Evolutionary conservation across 2,113 vertebrate genomes (phyloP), one percentile per base, ranked within the genome.

Genomic region (Scortum barcoo): DNA sequence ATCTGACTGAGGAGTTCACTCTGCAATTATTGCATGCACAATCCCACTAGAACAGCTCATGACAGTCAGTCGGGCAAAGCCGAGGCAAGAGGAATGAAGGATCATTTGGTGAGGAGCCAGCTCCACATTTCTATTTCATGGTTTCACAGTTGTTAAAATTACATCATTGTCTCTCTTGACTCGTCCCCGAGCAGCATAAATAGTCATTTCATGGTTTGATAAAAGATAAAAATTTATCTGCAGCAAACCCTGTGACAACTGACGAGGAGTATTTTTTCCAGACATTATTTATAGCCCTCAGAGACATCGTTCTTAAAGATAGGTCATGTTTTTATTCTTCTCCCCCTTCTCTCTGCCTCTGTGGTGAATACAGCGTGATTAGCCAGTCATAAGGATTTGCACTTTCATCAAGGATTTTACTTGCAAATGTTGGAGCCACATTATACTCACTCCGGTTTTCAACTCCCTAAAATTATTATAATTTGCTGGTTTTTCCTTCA

Each of bases 161-260:
- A 86, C 75, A 75, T 81, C 69, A 87, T 77, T 62, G 80, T 82
- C 72, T 86, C 40, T 77, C 65, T 85, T 83, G 78, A 86, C 63
- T 86, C 20, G 4, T 65, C 48, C 48, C 60, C 67, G 67, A 84
- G 63, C 80, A 66, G 81, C 79, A 60, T 76, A 85, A 86, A 89
- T 72, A 83, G 58, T 86, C 7, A 87, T 90, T 91, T 92, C 81
- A 91, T 76, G 78, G 82, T 85, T 89, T 83, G 76, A 85, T 82
- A 77, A 82, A 89, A 86, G 70, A n/a, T n/a, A n/a, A n/a, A 71
- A 80, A 76, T 80, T 87, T 65, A 84, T 88, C 68, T 66, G 53
- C 48, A 54, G 79, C 42, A 78, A 61, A 63, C 56, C 54, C 69
- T 58, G 71, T 81, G 84, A 84, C 76, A 50, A 53, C 40, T 73